Base-by-base conservation (phyloP, 2,797 vertebrate species). In the Fistularia commersonii region DNA sequence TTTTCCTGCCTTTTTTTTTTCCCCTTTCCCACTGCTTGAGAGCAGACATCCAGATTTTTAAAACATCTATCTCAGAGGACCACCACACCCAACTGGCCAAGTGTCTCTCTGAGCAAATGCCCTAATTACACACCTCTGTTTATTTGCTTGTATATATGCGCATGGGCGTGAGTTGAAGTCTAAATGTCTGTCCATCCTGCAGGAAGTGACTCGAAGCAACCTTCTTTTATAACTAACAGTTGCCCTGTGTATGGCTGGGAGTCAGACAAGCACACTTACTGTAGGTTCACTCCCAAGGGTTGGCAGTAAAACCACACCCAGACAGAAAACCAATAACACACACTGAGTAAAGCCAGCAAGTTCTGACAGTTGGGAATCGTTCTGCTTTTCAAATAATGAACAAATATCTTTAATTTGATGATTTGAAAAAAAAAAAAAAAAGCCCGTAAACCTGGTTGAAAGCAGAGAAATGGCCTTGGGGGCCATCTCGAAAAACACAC, bases 51-150 rank as follows among this genome's bases (percentile, higher is more conserved):
- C 59, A 65, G 50, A 59, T 74, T 47, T 73, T 31, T 11, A 70
- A 68, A 83, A 71, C 77, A 41, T 74, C 84, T 58, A 59, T 88
- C 81, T 87, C 84, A 53, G 35, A 85, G 74, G 89, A 85, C 48
- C 44, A 80, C 74, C 76, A 47, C 76, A 68, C 82, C 82, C 79
- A 75, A 48, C 50, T 38, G 41, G 53, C 57, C 54, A 1, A 74
- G 59, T 67, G 72, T 80, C 61, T 65, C 34, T 23, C 23, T 23
- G 2, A 23, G 23, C 23, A 23, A 2, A 23, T 23, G 60, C 48
- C 64, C 61, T 66, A 72, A 81, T 82, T 76, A 80, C 68, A 81
- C 49, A 45, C 56, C 45, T 57, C 44, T 62, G 61, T 54, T 67
- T 79, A 67, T 81, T 66, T 73, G 61, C 57, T 43, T 51, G 54